Evolutionary conservation across 1,140 invertebrate species (phyloP).

Genomic region (Globodera ellingtonae): DNA sequence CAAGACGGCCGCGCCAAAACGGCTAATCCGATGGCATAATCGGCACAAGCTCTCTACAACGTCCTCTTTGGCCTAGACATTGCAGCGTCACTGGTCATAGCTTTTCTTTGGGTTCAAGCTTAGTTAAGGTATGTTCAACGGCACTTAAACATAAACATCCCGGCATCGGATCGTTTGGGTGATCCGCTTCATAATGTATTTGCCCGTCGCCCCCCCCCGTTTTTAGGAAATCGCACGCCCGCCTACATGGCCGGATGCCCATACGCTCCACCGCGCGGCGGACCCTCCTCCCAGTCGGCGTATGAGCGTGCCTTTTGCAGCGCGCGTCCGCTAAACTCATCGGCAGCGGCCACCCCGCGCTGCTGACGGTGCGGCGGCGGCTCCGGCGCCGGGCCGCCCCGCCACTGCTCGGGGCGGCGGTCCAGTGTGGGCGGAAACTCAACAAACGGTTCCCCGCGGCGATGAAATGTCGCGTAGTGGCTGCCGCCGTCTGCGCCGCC

Average conservation of each 20-base stretch:
- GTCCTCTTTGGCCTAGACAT: too few relatives aligned
- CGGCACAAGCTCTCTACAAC: too few relatives aligned
- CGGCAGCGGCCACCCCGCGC: not conserved
- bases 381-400: conserved; percentile 39
- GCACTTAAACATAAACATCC: too few relatives aligned
- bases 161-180: too few relatives aligned
- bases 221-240: not conserved
- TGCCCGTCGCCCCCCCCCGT: not conserved
- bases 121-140: too few relatives aligned
- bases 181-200: too few relatives aligned
- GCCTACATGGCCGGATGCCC: not conserved
- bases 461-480: conserved; percentile 50
- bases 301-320: conserved; percentile 46
- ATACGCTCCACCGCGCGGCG: conserved; percentile 23
- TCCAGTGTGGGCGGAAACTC: conserved; percentile 61
- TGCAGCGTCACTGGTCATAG: too few relatives aligned
- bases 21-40: too few relatives aligned
- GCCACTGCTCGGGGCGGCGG: conserved; percentile 32
- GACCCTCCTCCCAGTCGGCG: conserved; percentile 46
- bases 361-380: conserved; percentile 49
- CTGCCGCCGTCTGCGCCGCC: conserved; percentile 38
- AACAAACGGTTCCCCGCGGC: conserved; percentile 50
- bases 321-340: conserved; percentile 27
- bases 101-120: too few relatives aligned
- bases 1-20: too few relatives aligned